A percentile compares a stretch with the other conserved stretches of the same genome.
Evolutionary conservation across 2,888 invertebrate species (phyloP).

Genomic region (Eucriotettix oculatus): DNA sequence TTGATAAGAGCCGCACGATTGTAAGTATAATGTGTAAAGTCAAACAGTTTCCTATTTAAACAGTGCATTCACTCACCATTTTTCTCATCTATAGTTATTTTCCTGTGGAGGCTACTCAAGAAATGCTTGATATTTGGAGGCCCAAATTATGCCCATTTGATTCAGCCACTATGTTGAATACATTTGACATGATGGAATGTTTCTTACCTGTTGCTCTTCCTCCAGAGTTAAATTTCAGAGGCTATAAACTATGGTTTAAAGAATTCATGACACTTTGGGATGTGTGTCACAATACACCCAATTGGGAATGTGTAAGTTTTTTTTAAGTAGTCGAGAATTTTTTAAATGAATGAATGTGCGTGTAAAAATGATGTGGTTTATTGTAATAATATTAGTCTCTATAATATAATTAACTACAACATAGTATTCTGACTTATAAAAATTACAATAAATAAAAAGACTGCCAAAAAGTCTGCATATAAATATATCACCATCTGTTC

Average conservation of each 20-base stretch:
- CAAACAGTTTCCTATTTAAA: not conserved
- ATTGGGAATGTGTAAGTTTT: constrained; percentile 42
- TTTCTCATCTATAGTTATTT: constrained; percentile 42
- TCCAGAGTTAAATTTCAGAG: constrained; percentile 40
- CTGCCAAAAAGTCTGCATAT: too few relatives aligned
- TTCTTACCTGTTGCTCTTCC: constrained; percentile 62
- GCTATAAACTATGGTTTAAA: constrained; percentile 63
- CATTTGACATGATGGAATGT: constrained; percentile 45
- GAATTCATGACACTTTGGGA: constrained; percentile 66
- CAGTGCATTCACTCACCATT: not conserved
- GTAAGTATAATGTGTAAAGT: constrained; percentile 14
- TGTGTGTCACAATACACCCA: constrained; percentile 51
- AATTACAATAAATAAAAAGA: too few relatives aligned
- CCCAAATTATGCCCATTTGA: constrained; percentile 65
- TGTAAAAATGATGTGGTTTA: not conserved
- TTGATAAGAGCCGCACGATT: constrained; percentile 18
- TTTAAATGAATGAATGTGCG: not conserved
- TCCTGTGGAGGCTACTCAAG: constrained; percentile 55
- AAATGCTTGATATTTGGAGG: constrained; percentile 68
- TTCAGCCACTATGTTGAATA: constrained; percentile 29
- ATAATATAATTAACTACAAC: too few relatives aligned
- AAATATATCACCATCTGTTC: too few relatives aligned
- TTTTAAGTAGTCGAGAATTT: not conserved
- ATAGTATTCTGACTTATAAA: too few relatives aligned
- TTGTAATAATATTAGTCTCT: not conserved